Conservation (phyloP, 2,888 invertebrate species). For the Spilosoma lubricipeda region DNA sequence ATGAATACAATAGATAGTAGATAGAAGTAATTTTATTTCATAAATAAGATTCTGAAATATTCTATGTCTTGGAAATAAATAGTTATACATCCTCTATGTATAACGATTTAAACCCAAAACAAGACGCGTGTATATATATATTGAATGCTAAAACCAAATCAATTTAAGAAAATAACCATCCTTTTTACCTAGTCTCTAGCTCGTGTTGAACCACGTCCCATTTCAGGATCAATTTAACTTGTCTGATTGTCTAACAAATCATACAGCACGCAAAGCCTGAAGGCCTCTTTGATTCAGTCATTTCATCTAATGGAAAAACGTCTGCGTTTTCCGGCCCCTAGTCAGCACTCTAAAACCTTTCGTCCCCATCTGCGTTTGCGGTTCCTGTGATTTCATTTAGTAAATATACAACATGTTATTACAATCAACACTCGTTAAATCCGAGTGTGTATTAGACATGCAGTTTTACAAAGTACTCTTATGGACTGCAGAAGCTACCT, state of each 20-base stretch:
- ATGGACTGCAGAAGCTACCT: background rate
- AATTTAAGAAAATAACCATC: background rate
- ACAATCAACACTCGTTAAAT: background rate
- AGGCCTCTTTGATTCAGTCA: background rate
- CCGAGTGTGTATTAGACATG: background rate
- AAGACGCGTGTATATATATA: background rate
- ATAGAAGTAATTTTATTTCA: background rate
- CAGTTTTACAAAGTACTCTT: background rate
- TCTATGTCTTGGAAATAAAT: background rate
- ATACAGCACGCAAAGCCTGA: background rate
- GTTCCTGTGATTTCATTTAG: background rate
- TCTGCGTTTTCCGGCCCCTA: background rate
- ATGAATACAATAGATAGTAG: background rate
- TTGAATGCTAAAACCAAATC: background rate
- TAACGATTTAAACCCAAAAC: too few relatives aligned
- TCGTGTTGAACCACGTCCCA: background rate
- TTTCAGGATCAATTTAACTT: background rate
- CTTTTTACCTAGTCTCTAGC: background rate
- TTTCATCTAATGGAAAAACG: constrained; percentile 3
- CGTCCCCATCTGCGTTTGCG: background rate
- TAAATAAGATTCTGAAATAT: background rate
- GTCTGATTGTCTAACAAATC: background rate
- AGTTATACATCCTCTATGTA: too few relatives aligned
- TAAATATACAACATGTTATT: background rate
- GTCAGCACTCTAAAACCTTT: constrained; percentile 4